phyloP scores from a whole-genome alignment of 1,140 invertebrate genomes.

The Ptiloglossa arizonensis region DNA sequence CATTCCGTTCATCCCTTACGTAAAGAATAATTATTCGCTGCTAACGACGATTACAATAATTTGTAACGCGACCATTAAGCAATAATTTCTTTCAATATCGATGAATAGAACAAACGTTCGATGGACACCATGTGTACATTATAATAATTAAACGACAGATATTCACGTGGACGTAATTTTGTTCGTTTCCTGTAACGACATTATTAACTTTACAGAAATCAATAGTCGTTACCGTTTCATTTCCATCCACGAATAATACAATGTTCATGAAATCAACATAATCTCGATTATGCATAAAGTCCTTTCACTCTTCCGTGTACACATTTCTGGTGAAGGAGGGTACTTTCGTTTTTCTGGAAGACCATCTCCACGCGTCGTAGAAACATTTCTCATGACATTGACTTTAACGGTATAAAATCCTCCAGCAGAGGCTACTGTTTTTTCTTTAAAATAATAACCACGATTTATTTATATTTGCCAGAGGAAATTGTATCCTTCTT shows the following conservation, averaged over 20 bases:
- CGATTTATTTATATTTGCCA: neutral
- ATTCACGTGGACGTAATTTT: neutral
- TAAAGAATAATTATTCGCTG: too few species aligned
- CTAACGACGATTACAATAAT: too few species aligned
- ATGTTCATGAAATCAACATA: neutral
- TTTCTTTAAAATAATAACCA: neutral
- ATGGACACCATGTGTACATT: too few species aligned
- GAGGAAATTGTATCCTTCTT: neutral
- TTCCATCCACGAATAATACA: neutral
- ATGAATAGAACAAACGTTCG: neutral
- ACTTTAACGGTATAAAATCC: neutral
- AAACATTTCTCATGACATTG: neutral
- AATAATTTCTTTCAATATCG: neutral
- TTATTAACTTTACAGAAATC: neutral
- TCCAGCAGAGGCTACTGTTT: neutral
- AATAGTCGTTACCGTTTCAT: neutral
- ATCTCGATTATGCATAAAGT: neutral
- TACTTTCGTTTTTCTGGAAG: neutral
- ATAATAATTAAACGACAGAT: neutral
- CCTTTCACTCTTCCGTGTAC: too few species aligned
- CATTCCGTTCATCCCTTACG: too few species aligned
- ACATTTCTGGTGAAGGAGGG: neutral
- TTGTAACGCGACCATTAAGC: neutral
- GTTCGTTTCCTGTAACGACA: neutral
- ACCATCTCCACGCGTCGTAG: too few species aligned